phyloP scores from a whole-genome alignment of 2,888 invertebrate species.

The Malthinus seriepunctatus region DNA sequence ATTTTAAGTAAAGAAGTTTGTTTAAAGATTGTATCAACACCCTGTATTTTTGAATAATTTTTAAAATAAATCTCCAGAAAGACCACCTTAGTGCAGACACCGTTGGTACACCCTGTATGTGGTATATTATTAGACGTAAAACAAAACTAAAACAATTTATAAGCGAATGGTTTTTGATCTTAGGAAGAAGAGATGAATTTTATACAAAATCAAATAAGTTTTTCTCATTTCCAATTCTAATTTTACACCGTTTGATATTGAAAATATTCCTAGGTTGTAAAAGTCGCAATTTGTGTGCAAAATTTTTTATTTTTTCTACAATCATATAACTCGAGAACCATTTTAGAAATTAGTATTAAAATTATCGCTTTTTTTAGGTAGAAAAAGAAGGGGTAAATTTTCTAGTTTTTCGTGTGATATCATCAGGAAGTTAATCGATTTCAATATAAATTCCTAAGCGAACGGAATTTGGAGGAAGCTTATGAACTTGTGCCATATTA shows the following conservation, averaged over 20 bases:
- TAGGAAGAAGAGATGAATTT: conserved; percentile 14
- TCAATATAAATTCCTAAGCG: conserved; percentile 49
- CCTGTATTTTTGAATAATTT: too few species aligned
- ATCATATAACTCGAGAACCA: background rate
- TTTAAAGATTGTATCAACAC: too few species aligned
- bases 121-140: too few species aligned
- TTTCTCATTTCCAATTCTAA: conserved; percentile 27
- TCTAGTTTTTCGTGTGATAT: conserved; percentile 9
- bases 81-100: too few species aligned
- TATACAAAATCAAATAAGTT: conserved; percentile 23
- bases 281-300: conserved; percentile 26
- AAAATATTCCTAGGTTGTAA: conserved; percentile 19
- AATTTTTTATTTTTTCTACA: background rate
- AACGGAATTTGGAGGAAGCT: conserved; percentile 41
- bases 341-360: too few species aligned
- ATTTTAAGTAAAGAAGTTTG: too few species aligned
- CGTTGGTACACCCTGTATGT: too few species aligned
- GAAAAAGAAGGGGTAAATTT: too few species aligned
- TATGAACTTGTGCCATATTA: conserved; percentile 43
- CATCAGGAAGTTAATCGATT: conserved; percentile 39
- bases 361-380: too few species aligned
- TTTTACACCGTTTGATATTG: conserved; percentile 22
- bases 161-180: conserved; percentile 14
- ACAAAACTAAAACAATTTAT: conserved; percentile 31
- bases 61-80: too few species aligned